These are phyloP conservation scores for Pogonognathellus flavescens DNA, from an alignment of 1,140 invertebrate species.

Conservation along the genomic window DNA sequence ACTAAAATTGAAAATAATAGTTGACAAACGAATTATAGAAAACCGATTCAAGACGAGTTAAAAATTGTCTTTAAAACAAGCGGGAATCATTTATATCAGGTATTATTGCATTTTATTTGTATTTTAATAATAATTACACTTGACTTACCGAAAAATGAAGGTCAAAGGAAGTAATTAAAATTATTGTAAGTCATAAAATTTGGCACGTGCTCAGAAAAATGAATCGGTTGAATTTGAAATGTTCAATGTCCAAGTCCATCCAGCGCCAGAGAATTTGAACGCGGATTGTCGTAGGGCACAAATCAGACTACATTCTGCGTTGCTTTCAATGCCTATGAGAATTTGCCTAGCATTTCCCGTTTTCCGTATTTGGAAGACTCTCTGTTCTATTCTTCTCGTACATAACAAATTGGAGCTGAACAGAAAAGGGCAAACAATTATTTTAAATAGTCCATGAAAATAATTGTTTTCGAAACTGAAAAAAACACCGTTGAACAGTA, in stretches of 20 bases:
- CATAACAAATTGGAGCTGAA: background rate
- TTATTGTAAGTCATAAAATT: no score
- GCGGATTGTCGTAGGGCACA: background rate
- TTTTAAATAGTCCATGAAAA: background rate
- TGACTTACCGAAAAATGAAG: no score
- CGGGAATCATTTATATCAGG: no score
- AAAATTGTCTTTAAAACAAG: no score
- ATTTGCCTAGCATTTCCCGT: background rate
- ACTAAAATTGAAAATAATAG: no score
- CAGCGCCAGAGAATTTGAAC: background rate
- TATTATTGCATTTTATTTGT: no score
- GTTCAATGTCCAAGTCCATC: background rate
- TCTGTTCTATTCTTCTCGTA: background rate
- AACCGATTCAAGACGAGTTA: no score
- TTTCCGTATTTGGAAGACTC: background rate
- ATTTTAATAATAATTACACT: no score
- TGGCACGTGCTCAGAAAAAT: no score
- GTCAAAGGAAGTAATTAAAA: no score
- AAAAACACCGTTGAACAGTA: background rate
- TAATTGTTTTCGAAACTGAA: background rate
- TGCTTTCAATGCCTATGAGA: slow-evolving; percentile 13
- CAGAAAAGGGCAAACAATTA: background rate
- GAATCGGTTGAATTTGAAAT: no score
- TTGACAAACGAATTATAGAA: no score
- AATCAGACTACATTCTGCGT: background rate